Evolutionary conservation across 2,888 invertebrate genomes (phyloP).

Genomic region (Bunonema sp.): DNA sequence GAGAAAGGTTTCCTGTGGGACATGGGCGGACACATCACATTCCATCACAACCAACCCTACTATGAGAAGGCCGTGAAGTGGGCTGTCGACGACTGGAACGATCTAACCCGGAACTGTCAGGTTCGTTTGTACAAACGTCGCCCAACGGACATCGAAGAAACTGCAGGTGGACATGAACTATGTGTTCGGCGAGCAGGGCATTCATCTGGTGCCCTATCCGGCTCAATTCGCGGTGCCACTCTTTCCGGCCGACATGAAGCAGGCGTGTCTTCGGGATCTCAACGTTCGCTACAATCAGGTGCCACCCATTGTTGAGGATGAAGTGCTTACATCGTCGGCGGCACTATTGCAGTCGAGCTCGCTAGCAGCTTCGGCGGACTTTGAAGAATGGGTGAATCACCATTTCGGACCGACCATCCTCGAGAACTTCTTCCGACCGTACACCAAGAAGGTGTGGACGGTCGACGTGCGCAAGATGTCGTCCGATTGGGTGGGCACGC

Average conservation of each 20-base stretch:
- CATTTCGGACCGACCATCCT: slow-evolving; percentile 41
- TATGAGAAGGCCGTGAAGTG: slow-evolving; percentile 39
- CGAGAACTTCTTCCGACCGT: slow-evolving; percentile 40
- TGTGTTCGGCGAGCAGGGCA: slow-evolving; percentile 28
- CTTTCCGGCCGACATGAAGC: slow-evolving; percentile 33
- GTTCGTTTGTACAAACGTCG: slow-evolving; percentile 9
- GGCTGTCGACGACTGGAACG: slow-evolving; percentile 42
- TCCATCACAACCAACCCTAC: slow-evolving; percentile 41
- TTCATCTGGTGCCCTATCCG: slow-evolving; percentile 39
- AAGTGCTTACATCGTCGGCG: no score
- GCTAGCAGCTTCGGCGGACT: slow-evolving; percentile 20
- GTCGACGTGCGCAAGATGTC: slow-evolving; percentile 40
- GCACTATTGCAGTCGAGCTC: not conserved
- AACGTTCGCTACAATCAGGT: slow-evolving; percentile 40
- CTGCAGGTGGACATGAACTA: slow-evolving; percentile 35
- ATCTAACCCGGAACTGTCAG: slow-evolving; percentile 34
- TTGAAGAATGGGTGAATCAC: slow-evolving; percentile 39
- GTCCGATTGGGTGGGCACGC: slow-evolving; percentile 36
- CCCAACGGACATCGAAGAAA: not conserved
- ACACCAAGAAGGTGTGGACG: slow-evolving; percentile 43
- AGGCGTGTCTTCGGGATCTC: slow-evolving; percentile 26
- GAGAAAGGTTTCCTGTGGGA: slow-evolving; percentile 43
- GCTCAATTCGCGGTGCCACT: slow-evolving; percentile 43
- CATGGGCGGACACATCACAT: slow-evolving; percentile 44
- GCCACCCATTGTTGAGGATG: slow-evolving; percentile 1